Percentiles rank a stretch among this genome's conserved stretches.
Evolutionary conservation across 2,888 invertebrate genomes (phyloP).

Genomic region (Netelia virgata): DNA sequence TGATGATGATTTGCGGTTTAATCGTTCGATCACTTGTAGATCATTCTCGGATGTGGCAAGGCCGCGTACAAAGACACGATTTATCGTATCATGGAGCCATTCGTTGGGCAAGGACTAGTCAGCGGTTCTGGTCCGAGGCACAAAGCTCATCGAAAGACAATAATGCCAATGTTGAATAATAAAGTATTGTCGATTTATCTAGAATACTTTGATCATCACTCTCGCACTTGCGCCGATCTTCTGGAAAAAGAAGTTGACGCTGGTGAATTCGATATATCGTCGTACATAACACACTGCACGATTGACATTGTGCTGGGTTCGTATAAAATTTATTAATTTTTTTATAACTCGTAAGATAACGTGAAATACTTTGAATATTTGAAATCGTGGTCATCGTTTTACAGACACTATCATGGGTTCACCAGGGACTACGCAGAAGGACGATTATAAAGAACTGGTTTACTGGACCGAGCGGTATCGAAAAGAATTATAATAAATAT

Average conservation of each 20-base stretch:
- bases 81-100: conserved; percentile 72
- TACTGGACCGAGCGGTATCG: conserved; percentile 62
- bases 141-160: conserved; percentile 64
- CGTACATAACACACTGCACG: conserved; percentile 69
- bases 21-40: conserved; percentile 45
- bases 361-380: background rate
- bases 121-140: conserved; percentile 70
- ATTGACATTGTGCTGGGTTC: conserved; percentile 73
- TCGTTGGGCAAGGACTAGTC: conserved; percentile 72
- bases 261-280: conserved; percentile 71
- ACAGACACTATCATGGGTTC: conserved; percentile 73
- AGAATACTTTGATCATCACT: conserved; percentile 68
- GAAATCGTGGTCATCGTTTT: background rate
- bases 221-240: conserved; percentile 65
- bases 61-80: conserved; percentile 71
- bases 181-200: conserved; percentile 66
- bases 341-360: background rate
- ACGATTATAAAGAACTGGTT: conserved; percentile 67
- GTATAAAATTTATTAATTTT: conserved; percentile 13
- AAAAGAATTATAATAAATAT: too few relatives aligned
- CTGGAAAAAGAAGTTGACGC: conserved; percentile 67
- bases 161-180: conserved; percentile 67
- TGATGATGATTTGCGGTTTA: background rate
- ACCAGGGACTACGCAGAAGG: conserved; percentile 67
- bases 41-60: conserved; percentile 70